Evolutionary conservation across 2,113 vertebrate species (phyloP), one percentile per base, ranked within the genome.

Genomic region (Mus pahari): DNA sequence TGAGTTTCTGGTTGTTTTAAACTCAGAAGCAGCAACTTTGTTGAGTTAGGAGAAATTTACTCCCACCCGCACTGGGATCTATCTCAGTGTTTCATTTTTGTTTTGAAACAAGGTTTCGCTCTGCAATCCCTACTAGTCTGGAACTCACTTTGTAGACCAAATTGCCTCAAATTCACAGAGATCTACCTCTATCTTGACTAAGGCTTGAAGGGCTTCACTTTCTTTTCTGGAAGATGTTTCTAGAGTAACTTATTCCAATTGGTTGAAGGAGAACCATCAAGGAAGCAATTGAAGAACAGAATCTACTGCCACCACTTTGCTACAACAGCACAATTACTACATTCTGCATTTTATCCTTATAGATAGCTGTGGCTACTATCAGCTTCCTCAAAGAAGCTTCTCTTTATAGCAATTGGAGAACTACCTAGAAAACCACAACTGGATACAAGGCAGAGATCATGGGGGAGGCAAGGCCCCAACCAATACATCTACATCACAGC

Each of bases 1-100:
- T 87, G 94, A 2, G 50, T 96, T 97, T 79, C 91, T 82, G 92
- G 36, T 93, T 97, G 95, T 97, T 97, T 97, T 91, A 97, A 97
- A 96, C 94, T 95, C 94, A 95, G 92, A 96, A 91, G 83, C 70
- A 81, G 86, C 96, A 92, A 97, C 90, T 94, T 60, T 95, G 75
- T 89, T 86, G 45, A 96, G 89, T 95, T 86, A 88, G 89, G 64
- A 95, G 86, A 89, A 95, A 91, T 55, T 78, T 73, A 75, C 93
- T 88, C 24, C 5, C 12, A 48, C 79, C 66, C 70, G 64, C 78
- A 77, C 86, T 94, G 60, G 94, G 75, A 89, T 96, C 88, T 42
- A 17, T 62, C 36, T 62, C 55, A 39, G 12, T 39, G 53, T 83
- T 83, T 62, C 58, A 26, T 31, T 64, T 64, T 84, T 45, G 81